Evolutionary conservation across 2,797 vertebrate genomes (phyloP).

Genomic region (Oryzias dopingdopingensis): DNA sequence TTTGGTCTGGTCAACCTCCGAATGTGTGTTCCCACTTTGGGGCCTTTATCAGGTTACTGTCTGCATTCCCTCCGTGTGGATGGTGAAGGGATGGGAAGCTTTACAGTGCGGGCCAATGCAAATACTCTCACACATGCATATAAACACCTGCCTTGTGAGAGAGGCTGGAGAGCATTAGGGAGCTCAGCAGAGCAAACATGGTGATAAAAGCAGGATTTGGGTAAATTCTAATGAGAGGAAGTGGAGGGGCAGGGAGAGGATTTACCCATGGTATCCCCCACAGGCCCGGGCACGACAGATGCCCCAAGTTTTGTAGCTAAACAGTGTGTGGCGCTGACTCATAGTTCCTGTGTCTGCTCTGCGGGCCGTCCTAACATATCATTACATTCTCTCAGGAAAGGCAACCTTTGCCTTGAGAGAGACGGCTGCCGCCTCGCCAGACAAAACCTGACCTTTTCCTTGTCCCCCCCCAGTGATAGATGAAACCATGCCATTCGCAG

Average conservation of each 20-base stretch:
- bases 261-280: slow-evolving; percentile 50
- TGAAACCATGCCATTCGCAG: slow-evolving; percentile 27
- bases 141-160: slow-evolving; percentile 68
- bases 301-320: slow-evolving; percentile 54
- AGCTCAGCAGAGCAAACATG: slow-evolving; percentile 69
- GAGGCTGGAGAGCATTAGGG: slow-evolving; percentile 63
- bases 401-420: slow-evolving; percentile 36
- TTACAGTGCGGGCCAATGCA: slow-evolving; percentile 59
- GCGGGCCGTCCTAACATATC: slow-evolving; percentile 68
- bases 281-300: slow-evolving; percentile 65
- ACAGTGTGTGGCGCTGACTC: slow-evolving; percentile 65
- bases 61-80: slow-evolving; percentile 51
- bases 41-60: slow-evolving; percentile 29
- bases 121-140: slow-evolving; percentile 55
- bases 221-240: slow-evolving; percentile 64
- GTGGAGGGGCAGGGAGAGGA: slow-evolving; percentile 47
- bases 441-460: slow-evolving; percentile 62
- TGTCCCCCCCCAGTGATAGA: slow-evolving; percentile 38
- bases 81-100: slow-evolving; percentile 54
- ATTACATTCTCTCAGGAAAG: slow-evolving; percentile 58
- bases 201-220: slow-evolving; percentile 70
- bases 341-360: slow-evolving; percentile 67
- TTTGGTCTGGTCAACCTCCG: slow-evolving; percentile 31
- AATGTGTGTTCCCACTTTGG: slow-evolving; percentile 54
- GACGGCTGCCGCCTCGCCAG: slow-evolving; percentile 28